These are phyloP conservation scores for Cardinalis cardinalis DNA, from an alignment of 2,113 vertebrate species.

Conservation along the genomic window DNA sequence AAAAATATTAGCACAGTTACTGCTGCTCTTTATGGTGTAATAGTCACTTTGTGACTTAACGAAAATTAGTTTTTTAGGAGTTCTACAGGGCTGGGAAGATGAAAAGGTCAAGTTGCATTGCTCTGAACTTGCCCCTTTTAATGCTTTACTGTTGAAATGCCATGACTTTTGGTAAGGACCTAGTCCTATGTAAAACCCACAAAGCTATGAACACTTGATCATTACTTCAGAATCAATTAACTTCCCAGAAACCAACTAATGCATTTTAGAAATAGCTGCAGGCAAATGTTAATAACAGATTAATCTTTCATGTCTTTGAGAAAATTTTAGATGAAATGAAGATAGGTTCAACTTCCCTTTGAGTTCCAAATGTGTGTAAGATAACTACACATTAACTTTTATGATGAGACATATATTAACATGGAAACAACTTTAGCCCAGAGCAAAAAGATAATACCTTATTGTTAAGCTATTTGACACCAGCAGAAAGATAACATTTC, in stretches of 20 bases:
- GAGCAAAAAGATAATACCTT: not conserved
- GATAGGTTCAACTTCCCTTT: slow-evolving; percentile 3
- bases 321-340: slow-evolving; percentile 26
- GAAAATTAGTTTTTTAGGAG: not conserved
- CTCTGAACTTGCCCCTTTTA: not conserved
- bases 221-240: slow-evolving; percentile 55
- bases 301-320: slow-evolving; percentile 40
- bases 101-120: slow-evolving; percentile 18
- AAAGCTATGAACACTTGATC: slow-evolving; percentile 23
- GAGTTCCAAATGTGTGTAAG: not conserved
- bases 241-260: slow-evolving; percentile 44
- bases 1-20: slow-evolving; percentile 4
- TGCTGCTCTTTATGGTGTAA: not conserved
- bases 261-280: slow-evolving; percentile 42
- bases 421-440: not conserved
- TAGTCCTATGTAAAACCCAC: not conserved
- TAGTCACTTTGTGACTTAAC: not conserved
- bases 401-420: not conserved
- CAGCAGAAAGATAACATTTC: not conserved
- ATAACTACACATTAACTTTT: not conserved
- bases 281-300: slow-evolving; percentile 54
- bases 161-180: not conserved
- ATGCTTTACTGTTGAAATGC: not conserved
- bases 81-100: not conserved
- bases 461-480: not conserved